These are phyloP conservation scores for Xerus inauris DNA, from an alignment of 2,113 vertebrate species.

Conservation along the genomic window DNA sequence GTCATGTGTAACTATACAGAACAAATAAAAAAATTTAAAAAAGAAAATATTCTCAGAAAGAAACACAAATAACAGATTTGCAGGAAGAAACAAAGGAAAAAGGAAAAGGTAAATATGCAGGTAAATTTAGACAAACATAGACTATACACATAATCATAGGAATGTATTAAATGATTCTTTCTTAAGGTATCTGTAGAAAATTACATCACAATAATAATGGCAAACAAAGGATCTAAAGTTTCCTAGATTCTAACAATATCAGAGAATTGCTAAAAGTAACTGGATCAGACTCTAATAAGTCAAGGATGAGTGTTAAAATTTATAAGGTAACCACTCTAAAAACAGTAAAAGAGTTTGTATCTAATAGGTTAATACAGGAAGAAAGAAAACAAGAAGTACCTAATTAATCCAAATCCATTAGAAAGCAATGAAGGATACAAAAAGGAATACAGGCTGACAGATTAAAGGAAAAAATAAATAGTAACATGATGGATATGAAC, in stretches of 20 bases:
- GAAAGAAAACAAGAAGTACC: background rate
- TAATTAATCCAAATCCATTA: background rate
- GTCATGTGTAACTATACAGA: too few species aligned
- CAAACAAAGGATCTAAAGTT: background rate
- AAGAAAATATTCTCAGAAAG: background rate
- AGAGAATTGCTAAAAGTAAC: background rate
- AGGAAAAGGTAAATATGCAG: background rate
- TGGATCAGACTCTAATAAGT: background rate
- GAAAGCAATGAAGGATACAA: background rate
- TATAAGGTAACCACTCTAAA: background rate
- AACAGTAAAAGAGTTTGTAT: background rate
- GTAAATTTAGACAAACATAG: background rate
- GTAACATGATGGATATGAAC: background rate
- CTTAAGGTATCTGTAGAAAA: background rate
- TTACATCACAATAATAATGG: background rate
- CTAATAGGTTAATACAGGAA: background rate
- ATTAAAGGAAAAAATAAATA: constrained; percentile 30
- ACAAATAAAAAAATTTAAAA: too few species aligned
- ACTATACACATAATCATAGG: background rate
- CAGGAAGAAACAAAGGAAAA: background rate
- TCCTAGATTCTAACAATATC: background rate
- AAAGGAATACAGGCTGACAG: background rate
- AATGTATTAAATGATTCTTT: background rate
- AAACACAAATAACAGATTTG: background rate
- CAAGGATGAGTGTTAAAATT: background rate